Conservation (phyloP, 2,113 vertebrate species). For the Macrotus californicus region DNA sequence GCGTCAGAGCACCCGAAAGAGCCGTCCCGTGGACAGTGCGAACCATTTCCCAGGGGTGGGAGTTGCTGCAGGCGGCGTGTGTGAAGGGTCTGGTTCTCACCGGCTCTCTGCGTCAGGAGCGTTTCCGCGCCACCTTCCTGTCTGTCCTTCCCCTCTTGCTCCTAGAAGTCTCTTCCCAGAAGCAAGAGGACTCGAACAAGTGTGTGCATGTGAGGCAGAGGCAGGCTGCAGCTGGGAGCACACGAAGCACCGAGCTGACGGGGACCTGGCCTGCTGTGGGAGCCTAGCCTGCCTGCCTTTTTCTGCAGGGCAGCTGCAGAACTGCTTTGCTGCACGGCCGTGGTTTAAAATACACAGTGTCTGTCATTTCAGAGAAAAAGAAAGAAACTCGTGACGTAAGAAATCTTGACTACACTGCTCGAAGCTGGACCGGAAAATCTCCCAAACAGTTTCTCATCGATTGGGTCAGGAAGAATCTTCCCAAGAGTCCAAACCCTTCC, state of each 20-base stretch:
- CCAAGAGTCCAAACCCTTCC: constrained; percentile 91
- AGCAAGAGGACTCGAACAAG: not conserved
- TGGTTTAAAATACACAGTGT: constrained; percentile 32
- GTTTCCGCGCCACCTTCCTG: not conserved
- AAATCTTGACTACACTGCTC: constrained; percentile 95
- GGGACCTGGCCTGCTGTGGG: too few relatives aligned
- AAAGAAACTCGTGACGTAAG: constrained; percentile 91
- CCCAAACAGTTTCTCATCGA: constrained; percentile 99
- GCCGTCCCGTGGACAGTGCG: not conserved
- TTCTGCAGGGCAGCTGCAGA: not conserved
- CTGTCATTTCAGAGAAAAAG: constrained; percentile 82
- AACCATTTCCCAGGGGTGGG: too few relatives aligned
- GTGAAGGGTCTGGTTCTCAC: not conserved
- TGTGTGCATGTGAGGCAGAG: not conserved
- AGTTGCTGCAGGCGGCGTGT: too few relatives aligned
- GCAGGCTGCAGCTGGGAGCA: not conserved
- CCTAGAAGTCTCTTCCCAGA: not conserved
- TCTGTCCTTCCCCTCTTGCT: not conserved
- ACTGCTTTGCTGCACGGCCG: not conserved
- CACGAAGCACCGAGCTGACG: accelerated
- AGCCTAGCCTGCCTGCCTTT: too few relatives aligned
- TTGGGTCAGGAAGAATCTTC: constrained; percentile 97
- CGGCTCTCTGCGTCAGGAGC: not conserved
- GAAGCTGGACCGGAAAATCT: constrained; percentile 99
- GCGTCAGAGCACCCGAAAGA: not conserved